phyloP scores from a whole-genome alignment of 64 coral and sea anemone species.

The Pocillopora verrucosa region DNA sequence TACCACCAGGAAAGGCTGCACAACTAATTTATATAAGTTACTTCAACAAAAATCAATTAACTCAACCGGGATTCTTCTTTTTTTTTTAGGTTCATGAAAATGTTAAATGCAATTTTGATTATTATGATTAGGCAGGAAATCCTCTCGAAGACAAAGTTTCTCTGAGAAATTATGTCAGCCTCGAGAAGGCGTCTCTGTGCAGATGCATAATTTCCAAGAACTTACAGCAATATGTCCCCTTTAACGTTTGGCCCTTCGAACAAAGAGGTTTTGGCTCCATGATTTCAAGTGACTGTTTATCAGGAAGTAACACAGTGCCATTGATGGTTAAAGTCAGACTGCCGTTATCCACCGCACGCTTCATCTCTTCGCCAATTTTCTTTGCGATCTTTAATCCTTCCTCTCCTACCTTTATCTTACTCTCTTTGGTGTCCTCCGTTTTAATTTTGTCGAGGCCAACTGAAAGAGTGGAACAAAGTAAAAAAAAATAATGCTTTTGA shows the following conservation, averaged over 20 bases:
- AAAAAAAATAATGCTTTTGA: too few relatives aligned
- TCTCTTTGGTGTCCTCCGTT: background rate
- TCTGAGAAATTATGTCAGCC: too few relatives aligned
- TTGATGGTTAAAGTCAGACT: slow-evolving; percentile 36
- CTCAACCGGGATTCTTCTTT: too few relatives aligned
- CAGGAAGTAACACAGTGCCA: slow-evolving; percentile 21
- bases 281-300: slow-evolving; percentile 13
- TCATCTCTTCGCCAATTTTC: slow-evolving; percentile 14
- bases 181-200: too few relatives aligned
- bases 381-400: background rate
- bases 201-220: background rate
- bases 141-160: too few relatives aligned
- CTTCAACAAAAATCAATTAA: too few relatives aligned
- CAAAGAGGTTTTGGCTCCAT: slow-evolving; percentile 1
- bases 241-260: slow-evolving; percentile 29
- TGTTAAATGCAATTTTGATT: too few relatives aligned
- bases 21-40: too few relatives aligned
- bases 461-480: background rate
- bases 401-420: background rate
- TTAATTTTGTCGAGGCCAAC: background rate
- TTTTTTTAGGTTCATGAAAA: too few relatives aligned
- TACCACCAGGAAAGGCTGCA: too few relatives aligned
- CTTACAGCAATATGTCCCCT: slow-evolving; percentile 36
- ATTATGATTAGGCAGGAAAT: too few relatives aligned
- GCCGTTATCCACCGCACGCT: slow-evolving; percentile 28